phyloP scores from a whole-genome alignment of 2,888 invertebrate species.

The Trichacis sp. region DNA sequence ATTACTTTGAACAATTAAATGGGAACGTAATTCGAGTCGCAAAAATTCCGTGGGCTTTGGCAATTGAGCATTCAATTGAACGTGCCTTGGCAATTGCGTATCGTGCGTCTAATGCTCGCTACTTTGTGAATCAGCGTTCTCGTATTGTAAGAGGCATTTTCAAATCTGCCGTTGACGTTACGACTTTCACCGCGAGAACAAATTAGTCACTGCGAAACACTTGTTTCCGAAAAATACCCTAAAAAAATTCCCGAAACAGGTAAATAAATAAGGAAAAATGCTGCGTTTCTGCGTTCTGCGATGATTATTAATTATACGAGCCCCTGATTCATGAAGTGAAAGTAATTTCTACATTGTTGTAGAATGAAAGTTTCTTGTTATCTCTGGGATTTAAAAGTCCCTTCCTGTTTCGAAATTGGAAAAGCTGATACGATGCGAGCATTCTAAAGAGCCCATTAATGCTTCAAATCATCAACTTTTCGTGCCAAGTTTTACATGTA shows the following conservation, averaged over 20 bases:
- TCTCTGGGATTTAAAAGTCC: not conserved
- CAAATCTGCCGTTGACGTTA: not conserved
- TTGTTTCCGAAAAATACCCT: too few species aligned
- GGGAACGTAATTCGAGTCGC: not conserved
- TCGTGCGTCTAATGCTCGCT: not conserved
- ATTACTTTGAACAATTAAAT: not conserved
- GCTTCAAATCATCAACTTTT: not conserved
- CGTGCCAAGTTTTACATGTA: slow-evolving; percentile 1
- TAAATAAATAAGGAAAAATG: too few species aligned
- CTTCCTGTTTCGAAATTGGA: not conserved
- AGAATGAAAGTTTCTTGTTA: too few species aligned
- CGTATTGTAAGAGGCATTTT: not conserved
- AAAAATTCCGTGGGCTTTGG: too few species aligned
- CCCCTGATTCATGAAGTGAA: not conserved
- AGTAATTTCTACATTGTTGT: too few species aligned
- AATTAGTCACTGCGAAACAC: too few species aligned
- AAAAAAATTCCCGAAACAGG: too few species aligned
- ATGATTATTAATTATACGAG: too few species aligned
- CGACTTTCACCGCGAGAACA: not conserved
- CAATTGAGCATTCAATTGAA: slow-evolving; percentile 1
- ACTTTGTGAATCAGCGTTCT: not conserved
- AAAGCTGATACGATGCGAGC: not conserved
- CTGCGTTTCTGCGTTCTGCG: too few species aligned
- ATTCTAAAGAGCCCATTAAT: not conserved
- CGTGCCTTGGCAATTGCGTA: not conserved